Evolutionary conservation across 2,113 vertebrate species (phyloP).

Genomic region (Sapayoa aenigma): DNA sequence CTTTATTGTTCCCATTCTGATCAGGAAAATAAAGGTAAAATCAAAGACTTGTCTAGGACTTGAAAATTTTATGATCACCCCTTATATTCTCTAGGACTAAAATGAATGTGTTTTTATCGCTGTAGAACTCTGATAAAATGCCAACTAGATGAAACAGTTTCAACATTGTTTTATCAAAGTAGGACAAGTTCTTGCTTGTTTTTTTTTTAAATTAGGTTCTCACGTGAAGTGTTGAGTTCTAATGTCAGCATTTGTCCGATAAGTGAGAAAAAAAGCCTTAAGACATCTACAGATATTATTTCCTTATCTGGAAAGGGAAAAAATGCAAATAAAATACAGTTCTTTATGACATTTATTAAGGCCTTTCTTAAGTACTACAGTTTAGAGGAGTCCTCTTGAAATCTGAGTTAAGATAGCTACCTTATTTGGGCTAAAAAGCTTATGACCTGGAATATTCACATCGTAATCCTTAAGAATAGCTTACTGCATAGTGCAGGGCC

Average conservation of each 20-base stretch:
- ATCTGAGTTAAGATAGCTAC: neutral
- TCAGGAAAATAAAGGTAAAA: neutral
- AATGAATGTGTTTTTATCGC: neutral
- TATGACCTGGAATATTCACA: neutral
- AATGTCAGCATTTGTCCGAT: neutral
- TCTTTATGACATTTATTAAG: neutral
- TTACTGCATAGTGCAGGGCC: neutral
- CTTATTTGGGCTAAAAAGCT: neutral
- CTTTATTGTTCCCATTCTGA: neutral
- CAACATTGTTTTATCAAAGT: neutral
- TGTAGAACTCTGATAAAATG: neutral
- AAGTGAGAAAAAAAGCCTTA: neutral
- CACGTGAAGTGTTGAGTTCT: neutral
- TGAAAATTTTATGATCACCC: neutral
- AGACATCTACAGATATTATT: neutral
- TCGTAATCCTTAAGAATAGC: neutral
- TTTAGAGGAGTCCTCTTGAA: neutral
- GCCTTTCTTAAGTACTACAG: neutral
- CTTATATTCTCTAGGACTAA: neutral
- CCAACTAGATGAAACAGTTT: neutral
- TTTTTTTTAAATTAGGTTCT: neutral
- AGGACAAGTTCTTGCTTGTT: neutral
- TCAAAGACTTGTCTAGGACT: neutral
- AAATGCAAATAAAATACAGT: neutral
- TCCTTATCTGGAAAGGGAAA: neutral